Percentiles rank a stretch among this genome's conserved stretches.
These are phyloP conservation scores for Ooceraea biroi DNA, from an alignment of 1,140 invertebrate genomes.

Conservation along the genomic window DNA sequence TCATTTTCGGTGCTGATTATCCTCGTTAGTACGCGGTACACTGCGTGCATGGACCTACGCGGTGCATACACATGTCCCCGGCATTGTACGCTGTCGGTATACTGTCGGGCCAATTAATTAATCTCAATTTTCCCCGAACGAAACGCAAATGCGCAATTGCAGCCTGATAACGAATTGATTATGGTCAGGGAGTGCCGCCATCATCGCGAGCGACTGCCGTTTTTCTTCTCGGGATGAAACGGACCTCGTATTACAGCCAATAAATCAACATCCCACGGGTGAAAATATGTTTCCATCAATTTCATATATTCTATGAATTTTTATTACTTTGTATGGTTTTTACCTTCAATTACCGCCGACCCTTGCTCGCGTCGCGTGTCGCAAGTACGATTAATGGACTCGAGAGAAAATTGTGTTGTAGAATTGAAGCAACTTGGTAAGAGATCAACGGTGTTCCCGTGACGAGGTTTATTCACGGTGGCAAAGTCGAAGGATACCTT, in stretches of 20 bases:
- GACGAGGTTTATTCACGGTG: constrained; percentile 59
- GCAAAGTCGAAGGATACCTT: constrained; percentile 71
- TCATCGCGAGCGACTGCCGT: constrained; percentile 66
- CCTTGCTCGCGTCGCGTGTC: neutral
- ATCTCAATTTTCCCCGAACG: constrained; percentile 83
- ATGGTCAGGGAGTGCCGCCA: constrained; percentile 75
- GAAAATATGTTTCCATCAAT: constrained; percentile 7
- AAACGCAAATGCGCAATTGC: constrained; percentile 80
- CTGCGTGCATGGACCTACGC: constrained; percentile 44
- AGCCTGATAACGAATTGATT: constrained; percentile 82
- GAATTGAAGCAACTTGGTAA: constrained; percentile 56
- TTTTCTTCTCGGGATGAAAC: constrained; percentile 52
- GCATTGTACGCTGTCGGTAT: constrained; percentile 59
- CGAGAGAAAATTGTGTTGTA: constrained; percentile 1
- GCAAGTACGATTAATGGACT: constrained; percentile 44
- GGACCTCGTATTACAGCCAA: constrained; percentile 32
- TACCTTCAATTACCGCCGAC: neutral
- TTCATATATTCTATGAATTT: neutral
- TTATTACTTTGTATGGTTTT: neutral
- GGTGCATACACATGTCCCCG: constrained; percentile 27
- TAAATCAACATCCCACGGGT: constrained; percentile 43
- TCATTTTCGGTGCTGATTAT: constrained; percentile 69
- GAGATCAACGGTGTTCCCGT: constrained; percentile 43
- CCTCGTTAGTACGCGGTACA: constrained; percentile 79
- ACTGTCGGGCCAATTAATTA: constrained; percentile 82